A percentile compares a stretch with the other conserved stretches of the same genome.
These are phyloP conservation scores for Pempheris klunzingeri DNA, from an alignment of 2,797 vertebrate genomes.

Conservation along the genomic window DNA sequence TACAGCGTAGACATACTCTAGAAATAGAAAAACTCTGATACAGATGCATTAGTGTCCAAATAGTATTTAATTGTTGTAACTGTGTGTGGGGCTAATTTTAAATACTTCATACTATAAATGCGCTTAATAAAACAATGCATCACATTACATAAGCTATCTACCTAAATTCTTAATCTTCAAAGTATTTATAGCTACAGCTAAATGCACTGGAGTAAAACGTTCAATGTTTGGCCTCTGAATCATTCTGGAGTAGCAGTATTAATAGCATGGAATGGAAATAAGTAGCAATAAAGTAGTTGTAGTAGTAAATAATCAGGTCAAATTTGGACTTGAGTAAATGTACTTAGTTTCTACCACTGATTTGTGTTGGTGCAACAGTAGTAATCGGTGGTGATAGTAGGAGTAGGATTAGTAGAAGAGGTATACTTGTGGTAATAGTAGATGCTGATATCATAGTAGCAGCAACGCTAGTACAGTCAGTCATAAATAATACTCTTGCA, in stretches of 20 bases:
- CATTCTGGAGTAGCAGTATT: neutral
- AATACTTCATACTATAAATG: neutral
- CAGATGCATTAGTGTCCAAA: neutral
- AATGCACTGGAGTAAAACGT: neutral
- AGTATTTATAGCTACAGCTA: neutral
- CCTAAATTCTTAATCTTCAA: neutral
- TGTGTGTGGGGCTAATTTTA: neutral
- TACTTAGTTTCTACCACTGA: neutral
- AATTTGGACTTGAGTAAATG: neutral
- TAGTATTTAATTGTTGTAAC: neutral
- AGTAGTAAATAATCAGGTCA: neutral
- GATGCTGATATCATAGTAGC: neutral
- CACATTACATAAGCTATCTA: neutral
- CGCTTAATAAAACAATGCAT: neutral
- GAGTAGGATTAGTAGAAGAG: neutral
- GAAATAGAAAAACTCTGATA: too few relatives aligned
- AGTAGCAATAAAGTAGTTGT: neutral
- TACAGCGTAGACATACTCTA: neutral
- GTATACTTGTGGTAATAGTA: neutral
- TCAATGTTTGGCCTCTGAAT: neutral
- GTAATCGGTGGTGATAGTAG: too few relatives aligned
- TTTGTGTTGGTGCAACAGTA: neutral
- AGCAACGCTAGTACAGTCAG: neutral
- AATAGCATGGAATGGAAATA: neutral
- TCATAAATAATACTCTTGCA: neutral